Evolutionary conservation across 2,888 invertebrate genomes (phyloP).

Genomic region (Lasius fuliginosus): DNA sequence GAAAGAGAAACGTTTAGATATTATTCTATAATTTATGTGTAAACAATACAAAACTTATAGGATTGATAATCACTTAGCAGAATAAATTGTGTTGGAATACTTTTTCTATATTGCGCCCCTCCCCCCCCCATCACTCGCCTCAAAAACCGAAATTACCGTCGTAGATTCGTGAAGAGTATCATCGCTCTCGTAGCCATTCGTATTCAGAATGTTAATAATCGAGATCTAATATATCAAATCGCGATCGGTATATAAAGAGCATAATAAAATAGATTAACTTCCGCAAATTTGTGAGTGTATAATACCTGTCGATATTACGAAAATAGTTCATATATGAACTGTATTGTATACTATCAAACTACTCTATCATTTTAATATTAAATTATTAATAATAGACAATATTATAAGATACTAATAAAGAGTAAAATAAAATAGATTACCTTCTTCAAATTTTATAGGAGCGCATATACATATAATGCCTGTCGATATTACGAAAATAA

Average conservation of each 20-base stretch:
- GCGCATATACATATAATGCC: neutral
- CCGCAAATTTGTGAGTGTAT: conserved; percentile 9
- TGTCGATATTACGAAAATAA: conserved; percentile 4
- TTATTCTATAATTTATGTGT: conserved; percentile 56
- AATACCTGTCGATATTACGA: conserved; percentile 6
- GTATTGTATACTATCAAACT: neutral
- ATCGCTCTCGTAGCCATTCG: neutral
- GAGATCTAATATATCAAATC: neutral
- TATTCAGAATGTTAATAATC: conserved; percentile 5
- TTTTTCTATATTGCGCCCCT: conserved; percentile 34
- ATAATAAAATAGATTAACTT: conserved; percentile 27
- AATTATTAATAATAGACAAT: neutral
- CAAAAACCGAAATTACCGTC: neutral
- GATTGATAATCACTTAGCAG: conserved; percentile 54
- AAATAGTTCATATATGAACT: neutral
- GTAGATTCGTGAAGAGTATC: neutral
- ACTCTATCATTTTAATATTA: conserved; percentile 22
- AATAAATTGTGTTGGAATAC: conserved; percentile 46
- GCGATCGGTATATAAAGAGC: neutral
- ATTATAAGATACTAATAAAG: neutral
- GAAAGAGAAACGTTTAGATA: conserved; percentile 46
- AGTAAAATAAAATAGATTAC: neutral
- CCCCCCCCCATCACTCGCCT: neutral
- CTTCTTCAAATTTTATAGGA: conserved; percentile 1
- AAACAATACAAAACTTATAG: conserved; percentile 52